phyloP scores from a whole-genome alignment of 2,888 invertebrate genomes.

The Creontiades dilutus region DNA sequence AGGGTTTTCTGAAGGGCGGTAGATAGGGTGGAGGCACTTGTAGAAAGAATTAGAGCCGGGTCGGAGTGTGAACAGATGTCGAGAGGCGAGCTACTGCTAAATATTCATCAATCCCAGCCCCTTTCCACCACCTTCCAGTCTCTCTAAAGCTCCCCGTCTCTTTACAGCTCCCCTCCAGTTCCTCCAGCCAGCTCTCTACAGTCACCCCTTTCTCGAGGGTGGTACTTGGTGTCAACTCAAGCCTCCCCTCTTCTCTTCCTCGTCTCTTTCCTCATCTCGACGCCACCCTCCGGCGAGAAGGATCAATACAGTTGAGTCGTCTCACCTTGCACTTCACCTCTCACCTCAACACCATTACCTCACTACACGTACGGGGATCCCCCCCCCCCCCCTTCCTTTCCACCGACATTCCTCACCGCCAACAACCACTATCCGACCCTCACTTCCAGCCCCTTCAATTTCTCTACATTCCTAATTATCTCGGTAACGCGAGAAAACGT shows the following conservation, averaged over 20 bases:
- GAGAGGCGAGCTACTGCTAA: constrained; percentile 67
- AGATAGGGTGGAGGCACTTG: constrained; percentile 59
- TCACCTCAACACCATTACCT: constrained; percentile 63
- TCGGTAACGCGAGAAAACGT: constrained; percentile 24
- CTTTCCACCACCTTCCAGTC: background rate
- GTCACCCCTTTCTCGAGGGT: constrained; percentile 73
- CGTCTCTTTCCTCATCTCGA: constrained; percentile 16
- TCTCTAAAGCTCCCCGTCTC: background rate
- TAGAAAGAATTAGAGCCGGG: constrained; percentile 66
- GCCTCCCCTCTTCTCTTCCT: constrained; percentile 10
- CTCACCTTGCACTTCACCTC: constrained; percentile 64
- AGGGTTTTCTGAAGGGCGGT: constrained; percentile 52
- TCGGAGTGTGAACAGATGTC: constrained; percentile 72
- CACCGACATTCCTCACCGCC: constrained; percentile 60
- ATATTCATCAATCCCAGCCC: constrained; percentile 71
- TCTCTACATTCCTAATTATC: constrained; percentile 32
- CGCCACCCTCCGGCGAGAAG: background rate
- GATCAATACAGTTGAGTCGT: constrained; percentile 64
- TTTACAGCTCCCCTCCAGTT: background rate
- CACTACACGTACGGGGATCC: constrained; percentile 46
- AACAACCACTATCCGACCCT: constrained; percentile 51
- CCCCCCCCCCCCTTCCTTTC: constrained; percentile 20
- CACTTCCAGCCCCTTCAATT: constrained; percentile 29
- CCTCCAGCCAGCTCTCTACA: constrained; percentile 57
- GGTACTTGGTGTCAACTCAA: constrained; percentile 57